Evolutionary conservation across 2,888 invertebrate species (phyloP).

Genomic region (Meteorus colon): DNA sequence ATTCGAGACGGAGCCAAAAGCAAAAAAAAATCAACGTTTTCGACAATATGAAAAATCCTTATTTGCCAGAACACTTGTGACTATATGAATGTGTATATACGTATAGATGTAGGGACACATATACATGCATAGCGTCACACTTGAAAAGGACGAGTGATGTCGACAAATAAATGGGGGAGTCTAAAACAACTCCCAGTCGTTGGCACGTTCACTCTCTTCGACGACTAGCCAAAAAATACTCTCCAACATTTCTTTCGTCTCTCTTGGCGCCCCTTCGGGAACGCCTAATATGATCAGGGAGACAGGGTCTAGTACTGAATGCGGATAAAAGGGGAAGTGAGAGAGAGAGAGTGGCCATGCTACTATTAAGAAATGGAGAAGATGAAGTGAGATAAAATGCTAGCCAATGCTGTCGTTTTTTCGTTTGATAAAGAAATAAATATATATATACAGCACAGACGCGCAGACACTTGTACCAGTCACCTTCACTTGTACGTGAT

Average conservation of each 20-base stretch:
- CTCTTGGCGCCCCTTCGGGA: constrained; percentile 44
- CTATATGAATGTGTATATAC: not conserved
- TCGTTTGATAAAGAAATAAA: not conserved
- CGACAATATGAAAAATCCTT: not conserved
- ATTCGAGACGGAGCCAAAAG: not conserved
- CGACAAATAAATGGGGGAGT: constrained; percentile 26
- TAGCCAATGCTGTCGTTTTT: not conserved
- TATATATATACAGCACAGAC: not conserved
- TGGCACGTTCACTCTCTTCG: constrained; percentile 37
- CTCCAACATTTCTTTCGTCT: constrained; percentile 31
- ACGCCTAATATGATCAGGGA: constrained; percentile 50
- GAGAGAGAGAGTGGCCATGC: constrained; percentile 4
- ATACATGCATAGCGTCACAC: constrained; percentile 13
- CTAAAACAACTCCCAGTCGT: constrained; percentile 21
- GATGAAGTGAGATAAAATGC: not conserved
- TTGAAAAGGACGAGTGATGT: constrained; percentile 5
- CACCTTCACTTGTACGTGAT: not conserved
- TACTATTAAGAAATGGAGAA: constrained; percentile 5
- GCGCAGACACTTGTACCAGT: not conserved
- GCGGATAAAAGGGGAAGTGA: constrained; percentile 23
- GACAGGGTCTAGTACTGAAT: constrained; percentile 24
- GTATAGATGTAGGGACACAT: not conserved
- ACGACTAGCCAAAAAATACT: constrained; percentile 34
- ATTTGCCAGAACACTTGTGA: constrained; percentile 1
- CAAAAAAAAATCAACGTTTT: not conserved